Evolutionary conservation across 2,113 vertebrate species (phyloP), one percentile per base, ranked within the genome.

Genomic region (Cebus imitator): DNA sequence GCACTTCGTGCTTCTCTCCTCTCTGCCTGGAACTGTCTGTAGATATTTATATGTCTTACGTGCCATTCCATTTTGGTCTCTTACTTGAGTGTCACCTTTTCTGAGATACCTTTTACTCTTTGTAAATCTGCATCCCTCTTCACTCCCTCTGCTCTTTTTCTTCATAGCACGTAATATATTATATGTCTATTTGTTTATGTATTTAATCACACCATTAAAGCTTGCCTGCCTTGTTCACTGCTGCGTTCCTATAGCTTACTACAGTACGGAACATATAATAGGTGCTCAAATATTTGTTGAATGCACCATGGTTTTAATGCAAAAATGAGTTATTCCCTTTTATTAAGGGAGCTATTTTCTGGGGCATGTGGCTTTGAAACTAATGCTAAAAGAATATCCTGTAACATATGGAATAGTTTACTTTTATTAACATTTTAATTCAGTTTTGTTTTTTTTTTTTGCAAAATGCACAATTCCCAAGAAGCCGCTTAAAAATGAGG

Each of bases 361-460:
- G 25, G 58, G 37, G 11, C 55, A 94, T 61, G 52, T 43, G 17
- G 9, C 76, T 90, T 96, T 95, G 88, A 98, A 96, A 95, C 25
- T 55, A 89, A 96, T 9, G 87, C 64, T 95, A 66, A 96, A 96
- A 95, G n/a, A 95, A 57, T 92, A 90, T 58, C 32, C 3, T 40
- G 27, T 66, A 97, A 91, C 84, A 76, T 87, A 88, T 75, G 61
- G 64, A 86, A 70, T 81, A 48, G 43, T 90, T 94, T 93, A 68
- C 64, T 96, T 95, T 84, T 90, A 90, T 90, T 95, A 93, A 92
- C 64, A 57, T 90, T 88, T 86, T 73, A 91, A 48, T 78, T 97
- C 21, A 30, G n/a, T 43, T 43, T 43, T 72, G 87, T 92, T 64
- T 64, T 96, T 95, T 35, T 37, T 72, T 64, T 64, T 96, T 95